Conservation (phyloP, 2,113 vertebrate genomes). For the Heterochromis multidens region DNA sequence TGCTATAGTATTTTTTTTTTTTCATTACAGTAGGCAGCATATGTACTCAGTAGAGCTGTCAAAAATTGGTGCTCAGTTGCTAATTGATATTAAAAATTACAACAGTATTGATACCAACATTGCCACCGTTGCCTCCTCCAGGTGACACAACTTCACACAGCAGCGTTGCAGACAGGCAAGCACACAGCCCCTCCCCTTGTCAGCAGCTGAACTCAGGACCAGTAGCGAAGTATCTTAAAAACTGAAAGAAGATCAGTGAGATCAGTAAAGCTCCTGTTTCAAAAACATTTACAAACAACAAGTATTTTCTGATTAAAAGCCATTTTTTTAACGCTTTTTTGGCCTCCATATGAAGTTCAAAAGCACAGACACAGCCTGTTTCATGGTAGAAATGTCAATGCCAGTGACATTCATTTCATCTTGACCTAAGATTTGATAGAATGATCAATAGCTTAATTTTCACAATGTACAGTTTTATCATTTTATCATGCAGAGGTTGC, state of each 20-base stretch:
- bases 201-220: background rate
- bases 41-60: background rate
- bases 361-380: background rate
- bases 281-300: background rate
- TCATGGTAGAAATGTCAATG: background rate
- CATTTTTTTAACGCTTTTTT: background rate
- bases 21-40: background rate
- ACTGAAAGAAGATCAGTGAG: background rate
- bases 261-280: background rate
- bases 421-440: background rate
- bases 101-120: background rate
- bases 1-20: background rate
- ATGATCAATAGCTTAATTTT: background rate
- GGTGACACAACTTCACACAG: background rate
- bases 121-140: background rate
- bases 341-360: background rate
- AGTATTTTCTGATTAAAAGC: background rate
- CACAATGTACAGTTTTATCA: no score
- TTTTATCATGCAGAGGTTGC: background rate
- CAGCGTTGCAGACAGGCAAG: background rate
- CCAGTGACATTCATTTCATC: background rate
- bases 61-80: background rate
- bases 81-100: background rate
- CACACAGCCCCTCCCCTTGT: accelerated
- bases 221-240: background rate